Base-by-base conservation (phyloP, 2,797 vertebrate species). In the Enteromius treurensis region DNA sequence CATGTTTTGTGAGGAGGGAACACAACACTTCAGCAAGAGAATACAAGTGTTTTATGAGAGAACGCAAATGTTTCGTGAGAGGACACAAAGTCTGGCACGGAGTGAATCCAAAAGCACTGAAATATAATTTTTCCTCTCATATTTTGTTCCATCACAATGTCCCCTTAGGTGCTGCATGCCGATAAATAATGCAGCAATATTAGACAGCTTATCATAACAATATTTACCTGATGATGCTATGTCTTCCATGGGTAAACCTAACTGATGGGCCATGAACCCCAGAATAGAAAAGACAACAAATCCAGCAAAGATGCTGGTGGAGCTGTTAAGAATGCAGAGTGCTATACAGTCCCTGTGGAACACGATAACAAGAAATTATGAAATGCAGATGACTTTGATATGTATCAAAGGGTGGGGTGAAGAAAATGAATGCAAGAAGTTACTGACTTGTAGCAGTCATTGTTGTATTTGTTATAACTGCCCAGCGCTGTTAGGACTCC, bases 391-490 rank as follows among this genome's bases (percentile, higher is more conserved):
- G n/a, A 34, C 53, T 42, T 10, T 10, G 58, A 40, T 67, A 47
- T 47, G 13, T 19, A 42, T 78, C 42, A 64, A 32, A 3, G 21
- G 29, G 1, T n/a, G 32, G 10, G 11, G 23, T 42, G 76, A 5
- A 26, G 13, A 45, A 71, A 21, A 62, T 7, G 4, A 55, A 64
- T 26, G 62, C 47, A 26, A 15, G 13, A 40, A 2, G 15, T 45
- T 5, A 58, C 93, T 89, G 86, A 99, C 98, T 93, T 96, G 94
- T 97, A 99, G 87, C 97, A 98, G 92, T 99, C 94, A 91, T 96
- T 97, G 92, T 95, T 95, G 68, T 97, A 99, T 75, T 96, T 96
- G 91, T 98, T 99, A 93, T 97, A 99, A 93, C 98, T 99, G 73
- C 97, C 97, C 87, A 99, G 90, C 62, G 96, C 94, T 0, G 96